These are phyloP conservation scores for Melanogrammus aeglefinus DNA, from an alignment of 2,797 vertebrate species.

Conservation along the genomic window DNA sequence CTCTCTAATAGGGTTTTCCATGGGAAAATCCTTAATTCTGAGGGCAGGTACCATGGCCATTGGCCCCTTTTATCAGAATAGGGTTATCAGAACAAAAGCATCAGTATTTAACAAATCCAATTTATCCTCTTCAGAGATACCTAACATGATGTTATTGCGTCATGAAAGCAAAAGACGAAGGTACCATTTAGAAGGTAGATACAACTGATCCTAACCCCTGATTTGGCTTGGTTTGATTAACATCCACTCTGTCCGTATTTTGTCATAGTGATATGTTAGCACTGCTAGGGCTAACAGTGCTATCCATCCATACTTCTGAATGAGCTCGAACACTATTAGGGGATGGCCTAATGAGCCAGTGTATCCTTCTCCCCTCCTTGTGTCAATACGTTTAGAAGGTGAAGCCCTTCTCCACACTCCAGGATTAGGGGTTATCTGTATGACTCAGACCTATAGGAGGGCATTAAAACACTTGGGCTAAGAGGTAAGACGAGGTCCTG, in stretches of 20 bases:
- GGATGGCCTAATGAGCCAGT: background rate
- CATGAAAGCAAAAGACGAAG: background rate
- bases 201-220: background rate
- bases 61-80: too few relatives aligned
- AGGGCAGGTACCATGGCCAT: background rate
- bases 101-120: background rate
- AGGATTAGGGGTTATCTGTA: background rate
- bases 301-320: background rate
- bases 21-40: too few relatives aligned
- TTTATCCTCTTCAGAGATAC: background rate
- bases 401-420: too few relatives aligned
- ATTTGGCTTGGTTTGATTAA: too few relatives aligned
- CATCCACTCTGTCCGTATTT: too few relatives aligned
- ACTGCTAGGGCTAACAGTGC: background rate
- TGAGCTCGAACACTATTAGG: background rate
- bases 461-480: background rate
- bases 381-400: background rate
- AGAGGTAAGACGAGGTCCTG: background rate
- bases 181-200: background rate
- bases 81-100: background rate
- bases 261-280: background rate
- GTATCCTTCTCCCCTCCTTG: background rate
- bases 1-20: too few relatives aligned
- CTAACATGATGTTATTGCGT: background rate
- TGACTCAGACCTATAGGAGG: background rate